Evolutionary conservation across 1,140 invertebrate species (phyloP).

Genomic region (Caenorhabditis brenneri): DNA sequence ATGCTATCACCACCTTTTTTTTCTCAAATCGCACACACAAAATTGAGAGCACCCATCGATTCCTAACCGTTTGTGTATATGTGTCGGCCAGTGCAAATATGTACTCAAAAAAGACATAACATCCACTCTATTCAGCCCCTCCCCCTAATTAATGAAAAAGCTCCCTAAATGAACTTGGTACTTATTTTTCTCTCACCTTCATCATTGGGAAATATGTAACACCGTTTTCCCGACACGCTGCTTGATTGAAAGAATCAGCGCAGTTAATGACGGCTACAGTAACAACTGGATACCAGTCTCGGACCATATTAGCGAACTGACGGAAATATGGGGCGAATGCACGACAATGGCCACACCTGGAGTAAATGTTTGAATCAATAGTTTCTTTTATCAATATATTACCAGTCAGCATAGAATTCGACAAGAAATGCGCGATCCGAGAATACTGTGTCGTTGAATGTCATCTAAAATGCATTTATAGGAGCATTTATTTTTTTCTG

Average conservation of each 20-base stretch:
- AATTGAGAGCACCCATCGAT: neutral
- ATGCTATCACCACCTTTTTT: slow-evolving; percentile 30
- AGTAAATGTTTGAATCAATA: too few species aligned
- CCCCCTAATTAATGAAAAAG: neutral
- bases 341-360: slow-evolving; percentile 70
- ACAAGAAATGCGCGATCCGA: slow-evolving; percentile 67
- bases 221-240: slow-evolving; percentile 64
- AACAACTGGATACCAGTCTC: slow-evolving; percentile 63
- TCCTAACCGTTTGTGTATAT: slow-evolving; percentile 16
- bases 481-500: neutral
- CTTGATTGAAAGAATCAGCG: slow-evolving; percentile 68
- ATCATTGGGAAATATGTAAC: slow-evolving; percentile 69
- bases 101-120: slow-evolving; percentile 21
- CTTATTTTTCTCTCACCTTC: slow-evolving; percentile 56
- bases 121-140: neutral
- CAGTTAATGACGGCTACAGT: slow-evolving; percentile 68
- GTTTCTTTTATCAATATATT: too few species aligned
- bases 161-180: neutral
- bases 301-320: slow-evolving; percentile 64
- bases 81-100: slow-evolving; percentile 19
- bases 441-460: slow-evolving; percentile 69
- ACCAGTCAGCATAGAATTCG: slow-evolving; percentile 71
- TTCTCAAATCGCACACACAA: neutral
- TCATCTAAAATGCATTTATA: slow-evolving; percentile 52
- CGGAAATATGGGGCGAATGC: slow-evolving; percentile 69